phyloP scores from a whole-genome alignment of 1,140 invertebrate species.

The Drosophila punjabiensis region DNA sequence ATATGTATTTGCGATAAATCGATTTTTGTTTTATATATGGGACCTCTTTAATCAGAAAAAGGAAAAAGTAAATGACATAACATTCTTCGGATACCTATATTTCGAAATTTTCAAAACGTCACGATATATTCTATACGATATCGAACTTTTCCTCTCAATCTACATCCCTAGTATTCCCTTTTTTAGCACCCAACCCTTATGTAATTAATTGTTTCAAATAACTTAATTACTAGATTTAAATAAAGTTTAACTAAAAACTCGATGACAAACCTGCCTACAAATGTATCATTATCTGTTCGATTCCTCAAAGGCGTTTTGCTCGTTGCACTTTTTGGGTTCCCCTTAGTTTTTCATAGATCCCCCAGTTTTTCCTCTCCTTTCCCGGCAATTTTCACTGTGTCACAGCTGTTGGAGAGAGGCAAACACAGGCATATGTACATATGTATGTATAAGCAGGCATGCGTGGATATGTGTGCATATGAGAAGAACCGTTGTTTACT shows the following conservation, averaged over 20 bases:
- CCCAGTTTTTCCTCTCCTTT: neutral
- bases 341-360: neutral
- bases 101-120: too few species aligned
- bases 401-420: conserved; percentile 41
- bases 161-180: neutral
- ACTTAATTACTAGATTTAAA: neutral
- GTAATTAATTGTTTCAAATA: neutral
- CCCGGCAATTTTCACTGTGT: conserved; percentile 22
- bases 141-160: too few species aligned
- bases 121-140: too few species aligned
- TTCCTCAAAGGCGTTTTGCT: neutral
- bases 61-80: too few species aligned
- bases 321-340: conserved; percentile 6
- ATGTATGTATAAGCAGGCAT: neutral
- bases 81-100: too few species aligned
- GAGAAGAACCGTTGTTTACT: conserved; percentile 23
- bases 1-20: too few species aligned
- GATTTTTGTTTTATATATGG: too few species aligned
- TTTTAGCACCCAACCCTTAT: neutral
- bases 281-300: conserved; percentile 1
- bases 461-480: conserved; percentile 15
- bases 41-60: too few species aligned
- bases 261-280: neutral
- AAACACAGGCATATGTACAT: conserved; percentile 5
- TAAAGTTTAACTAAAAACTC: neutral